Conservation (phyloP, 1,140 invertebrate species). For the Zophobas morio region DNA sequence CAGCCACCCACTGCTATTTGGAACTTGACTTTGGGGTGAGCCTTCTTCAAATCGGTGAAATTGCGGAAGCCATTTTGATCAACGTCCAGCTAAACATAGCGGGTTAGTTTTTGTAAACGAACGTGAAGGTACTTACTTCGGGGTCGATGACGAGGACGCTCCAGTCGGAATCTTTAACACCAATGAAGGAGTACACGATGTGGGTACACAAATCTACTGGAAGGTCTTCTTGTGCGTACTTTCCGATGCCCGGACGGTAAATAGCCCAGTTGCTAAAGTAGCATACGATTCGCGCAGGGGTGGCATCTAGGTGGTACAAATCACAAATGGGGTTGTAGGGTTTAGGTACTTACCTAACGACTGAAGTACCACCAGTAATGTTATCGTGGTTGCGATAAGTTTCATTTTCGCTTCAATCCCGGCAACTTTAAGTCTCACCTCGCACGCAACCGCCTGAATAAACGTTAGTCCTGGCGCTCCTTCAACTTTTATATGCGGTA, state of each 20-base stretch:
- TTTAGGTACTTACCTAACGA: slow-evolving; percentile 14
- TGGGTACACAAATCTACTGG: slow-evolving; percentile 89
- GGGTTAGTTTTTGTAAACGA: slow-evolving; percentile 42
- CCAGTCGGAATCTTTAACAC: slow-evolving; percentile 84
- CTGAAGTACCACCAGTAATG: slow-evolving; percentile 1
- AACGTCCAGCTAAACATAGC: slow-evolving; percentile 75
- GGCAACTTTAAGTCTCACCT: neutral
- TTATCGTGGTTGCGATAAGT: neutral
- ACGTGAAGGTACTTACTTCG: slow-evolving; percentile 71
- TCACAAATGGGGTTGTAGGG: neutral
- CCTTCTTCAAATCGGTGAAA: slow-evolving; percentile 82
- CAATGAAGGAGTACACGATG: slow-evolving; percentile 92
- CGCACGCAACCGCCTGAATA: slow-evolving; percentile 5
- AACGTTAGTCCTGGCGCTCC: slow-evolving; percentile 38
- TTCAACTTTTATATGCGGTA: slow-evolving; percentile 44
- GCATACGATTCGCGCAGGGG: slow-evolving; percentile 80
- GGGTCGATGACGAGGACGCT: slow-evolving; percentile 85
- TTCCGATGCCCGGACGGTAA: slow-evolving; percentile 85
- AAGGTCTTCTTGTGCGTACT: slow-evolving; percentile 87
- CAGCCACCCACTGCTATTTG: slow-evolving; percentile 89
- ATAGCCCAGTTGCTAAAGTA: slow-evolving; percentile 95
- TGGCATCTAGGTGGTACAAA: slow-evolving; percentile 45
- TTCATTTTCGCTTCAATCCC: slow-evolving; percentile 18
- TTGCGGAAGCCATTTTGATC: slow-evolving; percentile 85
- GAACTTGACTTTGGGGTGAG: slow-evolving; percentile 83